phyloP scores from a whole-genome alignment of 2,797 vertebrate genomes.

The Jordanella pulchra region DNA sequence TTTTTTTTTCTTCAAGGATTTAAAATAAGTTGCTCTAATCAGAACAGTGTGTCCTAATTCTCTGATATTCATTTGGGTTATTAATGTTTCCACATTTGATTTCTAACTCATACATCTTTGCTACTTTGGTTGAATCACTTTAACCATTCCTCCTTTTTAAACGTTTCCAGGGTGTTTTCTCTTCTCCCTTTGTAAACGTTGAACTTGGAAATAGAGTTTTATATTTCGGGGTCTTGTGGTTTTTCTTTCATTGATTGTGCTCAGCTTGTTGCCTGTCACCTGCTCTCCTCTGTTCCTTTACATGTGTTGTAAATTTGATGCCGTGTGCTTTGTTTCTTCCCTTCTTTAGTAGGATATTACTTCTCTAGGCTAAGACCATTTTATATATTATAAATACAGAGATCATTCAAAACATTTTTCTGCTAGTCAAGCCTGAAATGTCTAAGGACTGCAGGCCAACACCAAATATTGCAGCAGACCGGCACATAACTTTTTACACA shows the following conservation, averaged over 20 bases:
- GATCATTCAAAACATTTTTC: background rate
- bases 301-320: background rate
- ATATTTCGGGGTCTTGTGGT: background rate
- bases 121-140: background rate
- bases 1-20: too few relatives aligned
- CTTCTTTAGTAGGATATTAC: background rate
- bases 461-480: too few relatives aligned
- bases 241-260: background rate
- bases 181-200: background rate
- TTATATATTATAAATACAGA: background rate
- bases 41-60: background rate
- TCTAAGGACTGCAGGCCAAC: background rate
- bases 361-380: background rate
- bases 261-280: background rate
- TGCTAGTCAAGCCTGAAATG: background rate
- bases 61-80: background rate
- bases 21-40: background rate
- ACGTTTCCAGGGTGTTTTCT: background rate
- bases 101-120: background rate
- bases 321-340: background rate
- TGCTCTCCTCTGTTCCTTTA: background rate
- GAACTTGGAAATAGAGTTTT: background rate
- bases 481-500: too few relatives aligned
- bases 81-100: background rate
- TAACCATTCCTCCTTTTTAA: background rate